phyloP scores from a whole-genome alignment of 2,113 vertebrate species.

The Crotophaga sulcirostris region DNA sequence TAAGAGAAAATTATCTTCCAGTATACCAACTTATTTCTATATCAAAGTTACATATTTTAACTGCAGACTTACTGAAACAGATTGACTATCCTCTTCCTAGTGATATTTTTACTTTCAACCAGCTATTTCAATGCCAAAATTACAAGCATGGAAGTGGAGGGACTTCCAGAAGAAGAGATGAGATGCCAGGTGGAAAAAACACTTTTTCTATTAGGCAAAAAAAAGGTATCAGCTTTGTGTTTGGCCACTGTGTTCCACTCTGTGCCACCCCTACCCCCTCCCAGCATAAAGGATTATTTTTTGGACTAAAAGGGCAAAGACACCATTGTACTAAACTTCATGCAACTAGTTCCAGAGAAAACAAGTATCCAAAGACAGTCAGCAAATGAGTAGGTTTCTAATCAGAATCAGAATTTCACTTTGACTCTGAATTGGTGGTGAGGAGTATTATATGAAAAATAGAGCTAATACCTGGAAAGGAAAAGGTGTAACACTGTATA shows the following conservation, averaged over 20 bases:
- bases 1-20: not conserved
- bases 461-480: not conserved
- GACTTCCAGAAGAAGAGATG: not conserved
- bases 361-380: not conserved
- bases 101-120: not conserved
- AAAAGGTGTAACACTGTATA: not conserved
- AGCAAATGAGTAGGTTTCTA: not conserved
- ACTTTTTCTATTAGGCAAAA: not conserved
- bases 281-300: not conserved
- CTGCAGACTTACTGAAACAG: not conserved
- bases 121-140: not conserved
- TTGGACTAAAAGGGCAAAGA: not conserved
- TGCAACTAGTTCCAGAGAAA: not conserved
- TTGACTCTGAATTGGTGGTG: not conserved
- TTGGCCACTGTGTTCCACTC: not conserved
- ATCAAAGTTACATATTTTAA: not conserved
- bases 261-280: too few species aligned
- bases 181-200: not conserved
- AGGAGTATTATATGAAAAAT: not conserved
- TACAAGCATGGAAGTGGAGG: not conserved
- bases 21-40: not conserved
- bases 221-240: not conserved
- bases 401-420: not conserved
- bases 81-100: not conserved
- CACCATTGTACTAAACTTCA: not conserved